phyloP scores from a whole-genome alignment of 2,888 invertebrate genomes.

The Scaptomyza flava region DNA sequence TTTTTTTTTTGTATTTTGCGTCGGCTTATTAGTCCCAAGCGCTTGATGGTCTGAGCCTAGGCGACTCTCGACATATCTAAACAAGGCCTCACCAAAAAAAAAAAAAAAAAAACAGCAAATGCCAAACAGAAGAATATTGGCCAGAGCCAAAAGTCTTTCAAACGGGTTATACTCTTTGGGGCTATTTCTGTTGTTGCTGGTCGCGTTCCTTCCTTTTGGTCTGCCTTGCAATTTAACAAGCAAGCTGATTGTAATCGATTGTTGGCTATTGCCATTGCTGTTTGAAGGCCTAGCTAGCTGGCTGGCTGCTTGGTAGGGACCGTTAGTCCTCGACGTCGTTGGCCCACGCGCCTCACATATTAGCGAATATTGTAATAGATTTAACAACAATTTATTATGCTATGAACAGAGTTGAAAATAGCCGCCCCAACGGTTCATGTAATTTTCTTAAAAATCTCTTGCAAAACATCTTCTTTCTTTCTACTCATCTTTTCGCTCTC shows the following conservation, averaged over 20 bases:
- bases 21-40: constrained; percentile 47
- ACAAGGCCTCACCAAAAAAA: constrained; percentile 45
- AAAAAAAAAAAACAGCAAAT: constrained; percentile 39
- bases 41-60: constrained; percentile 2
- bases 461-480: constrained; percentile 12
- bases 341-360: constrained; percentile 71
- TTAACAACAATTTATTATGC: constrained; percentile 67
- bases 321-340: constrained; percentile 41
- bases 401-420: constrained; percentile 43
- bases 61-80: constrained; percentile 23
- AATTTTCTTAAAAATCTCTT: constrained; percentile 43
- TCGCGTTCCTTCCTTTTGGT: constrained; percentile 16
- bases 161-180: constrained; percentile 27
- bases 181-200: constrained; percentile 20
- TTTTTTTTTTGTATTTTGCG: constrained; percentile 1
- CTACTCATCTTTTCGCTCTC: too few species aligned
- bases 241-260: constrained; percentile 79
- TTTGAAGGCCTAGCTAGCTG: background rate
- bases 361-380: constrained; percentile 75
- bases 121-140: constrained; percentile 69
- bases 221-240: constrained; percentile 75
- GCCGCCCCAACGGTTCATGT: constrained; percentile 29
- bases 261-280: constrained; percentile 36
- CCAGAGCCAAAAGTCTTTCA: constrained; percentile 38
- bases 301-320: constrained; percentile 19